Evolutionary conservation across 2,888 invertebrate species (phyloP).

Genomic region (Parascotia fuliginaria): DNA sequence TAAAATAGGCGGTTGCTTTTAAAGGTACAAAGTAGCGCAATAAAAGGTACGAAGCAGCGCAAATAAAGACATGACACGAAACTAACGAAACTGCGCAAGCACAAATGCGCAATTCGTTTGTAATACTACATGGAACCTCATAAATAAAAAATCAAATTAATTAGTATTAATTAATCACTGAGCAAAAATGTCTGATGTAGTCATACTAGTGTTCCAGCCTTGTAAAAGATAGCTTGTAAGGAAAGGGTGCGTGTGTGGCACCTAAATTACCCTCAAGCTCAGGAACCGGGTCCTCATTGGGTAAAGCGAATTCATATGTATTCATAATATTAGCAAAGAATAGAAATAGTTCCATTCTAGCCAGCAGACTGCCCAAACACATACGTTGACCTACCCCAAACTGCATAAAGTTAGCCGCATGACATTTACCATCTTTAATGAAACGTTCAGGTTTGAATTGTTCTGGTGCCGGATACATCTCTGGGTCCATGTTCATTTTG

Average conservation of each 20-base stretch:
- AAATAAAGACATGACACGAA: not conserved
- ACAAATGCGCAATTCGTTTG: too few species aligned
- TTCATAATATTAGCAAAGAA: conserved; percentile 93
- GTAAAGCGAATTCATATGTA: conserved; percentile 88
- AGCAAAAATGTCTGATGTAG: too few species aligned
- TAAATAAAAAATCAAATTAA: too few species aligned
- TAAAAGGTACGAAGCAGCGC: not conserved
- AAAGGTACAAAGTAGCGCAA: not conserved
- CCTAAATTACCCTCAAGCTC: conserved; percentile 90
- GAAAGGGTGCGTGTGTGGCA: conserved; percentile 90
- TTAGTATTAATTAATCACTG: too few species aligned
- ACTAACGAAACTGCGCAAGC: too few species aligned
- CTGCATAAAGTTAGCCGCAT: conserved; percentile 92
- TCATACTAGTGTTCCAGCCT: conserved; percentile 6
- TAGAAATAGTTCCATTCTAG: conserved; percentile 93
- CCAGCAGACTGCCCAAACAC: conserved; percentile 93
- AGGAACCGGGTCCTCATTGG: conserved; percentile 89
- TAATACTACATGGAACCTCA: too few species aligned
- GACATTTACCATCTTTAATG: conserved; percentile 89
- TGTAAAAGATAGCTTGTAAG: conserved; percentile 44
- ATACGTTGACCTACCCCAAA: conserved; percentile 94
- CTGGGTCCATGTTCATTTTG: conserved; percentile 93
- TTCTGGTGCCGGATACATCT: conserved; percentile 91
- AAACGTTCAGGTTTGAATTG: conserved; percentile 92
- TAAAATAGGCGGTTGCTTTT: not conserved